phyloP scores from a whole-genome alignment of 1,140 invertebrate species.

The Dendrolimus kikuchii region DNA sequence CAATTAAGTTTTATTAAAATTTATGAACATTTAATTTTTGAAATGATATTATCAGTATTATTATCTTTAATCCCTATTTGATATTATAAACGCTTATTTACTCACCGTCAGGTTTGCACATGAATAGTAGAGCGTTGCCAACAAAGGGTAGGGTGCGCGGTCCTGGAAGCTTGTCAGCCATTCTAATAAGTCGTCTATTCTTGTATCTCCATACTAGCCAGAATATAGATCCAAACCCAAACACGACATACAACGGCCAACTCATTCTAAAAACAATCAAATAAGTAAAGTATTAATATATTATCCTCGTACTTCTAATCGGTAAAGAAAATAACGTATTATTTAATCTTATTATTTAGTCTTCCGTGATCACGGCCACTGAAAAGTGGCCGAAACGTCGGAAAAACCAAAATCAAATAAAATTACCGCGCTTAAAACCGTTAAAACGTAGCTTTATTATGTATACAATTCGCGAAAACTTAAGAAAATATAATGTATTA shows the following conservation, averaged over 20 bases:
- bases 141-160: conserved; percentile 8
- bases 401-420: too few relatives aligned
- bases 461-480: too few relatives aligned
- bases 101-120: conserved; percentile 12
- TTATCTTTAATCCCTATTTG: not conserved
- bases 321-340: too few relatives aligned
- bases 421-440: too few relatives aligned
- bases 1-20: not conserved
- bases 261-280: conserved; percentile 8
- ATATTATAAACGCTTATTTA: not conserved
- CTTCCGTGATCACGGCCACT: too few relatives aligned
- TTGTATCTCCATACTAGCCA: conserved; percentile 14
- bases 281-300: not conserved
- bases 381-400: too few relatives aligned
- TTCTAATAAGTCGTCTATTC: conserved; percentile 10
- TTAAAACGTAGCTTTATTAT: too few relatives aligned
- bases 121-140: conserved; percentile 13
- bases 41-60: too few relatives aligned
- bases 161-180: conserved; percentile 12
- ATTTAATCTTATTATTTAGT: too few relatives aligned
- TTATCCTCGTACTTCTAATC: too few relatives aligned
- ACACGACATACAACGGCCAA: conserved; percentile 4
- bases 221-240: conserved; percentile 1
- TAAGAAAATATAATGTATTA: too few relatives aligned
- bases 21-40: not conserved